Conservation (phyloP, 2,797 vertebrate genomes). For the Spinibarbus caldwelli region DNA sequence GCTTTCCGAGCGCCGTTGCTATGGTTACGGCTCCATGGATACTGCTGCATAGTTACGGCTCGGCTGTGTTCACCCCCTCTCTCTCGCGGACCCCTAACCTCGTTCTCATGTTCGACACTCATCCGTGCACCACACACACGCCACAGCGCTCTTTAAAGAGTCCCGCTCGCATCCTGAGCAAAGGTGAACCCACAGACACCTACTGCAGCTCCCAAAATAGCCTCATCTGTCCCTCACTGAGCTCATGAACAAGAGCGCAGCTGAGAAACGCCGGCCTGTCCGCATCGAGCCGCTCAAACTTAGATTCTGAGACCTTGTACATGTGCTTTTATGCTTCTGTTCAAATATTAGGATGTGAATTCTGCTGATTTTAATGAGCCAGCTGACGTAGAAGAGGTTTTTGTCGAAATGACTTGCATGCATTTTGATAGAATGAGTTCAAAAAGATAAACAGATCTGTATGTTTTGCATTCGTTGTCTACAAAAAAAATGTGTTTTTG, state of each 20-base stretch:
- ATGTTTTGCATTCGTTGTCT: not conserved
- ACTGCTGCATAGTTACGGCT: constrained; percentile 67
- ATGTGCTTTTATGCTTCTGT: not conserved
- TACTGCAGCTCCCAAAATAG: constrained; percentile 76
- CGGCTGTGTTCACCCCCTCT: constrained; percentile 27
- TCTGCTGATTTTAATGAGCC: not conserved
- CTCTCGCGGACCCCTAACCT: constrained; percentile 22
- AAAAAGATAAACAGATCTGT: not conserved
- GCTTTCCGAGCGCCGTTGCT: constrained; percentile 81
- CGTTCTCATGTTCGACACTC: constrained; percentile 46
- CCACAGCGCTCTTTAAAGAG: constrained; percentile 58
- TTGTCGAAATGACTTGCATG: not conserved
- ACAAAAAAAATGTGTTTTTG: not conserved
- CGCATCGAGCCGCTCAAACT: not conserved
- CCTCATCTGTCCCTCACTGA: constrained; percentile 57
- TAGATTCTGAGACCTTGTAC: not conserved
- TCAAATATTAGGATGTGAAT: not conserved
- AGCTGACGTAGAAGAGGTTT: not conserved
- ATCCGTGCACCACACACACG: constrained; percentile 46
- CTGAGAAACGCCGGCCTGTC: not conserved
- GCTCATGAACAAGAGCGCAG: constrained; percentile 3
- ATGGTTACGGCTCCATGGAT: constrained; percentile 80
- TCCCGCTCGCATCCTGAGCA: constrained; percentile 72
- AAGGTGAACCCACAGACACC: constrained; percentile 79
- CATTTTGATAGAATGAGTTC: not conserved